Base-by-base conservation (phyloP, 2,113 vertebrate species). In the Apistogramma diplotaenia region DNA sequence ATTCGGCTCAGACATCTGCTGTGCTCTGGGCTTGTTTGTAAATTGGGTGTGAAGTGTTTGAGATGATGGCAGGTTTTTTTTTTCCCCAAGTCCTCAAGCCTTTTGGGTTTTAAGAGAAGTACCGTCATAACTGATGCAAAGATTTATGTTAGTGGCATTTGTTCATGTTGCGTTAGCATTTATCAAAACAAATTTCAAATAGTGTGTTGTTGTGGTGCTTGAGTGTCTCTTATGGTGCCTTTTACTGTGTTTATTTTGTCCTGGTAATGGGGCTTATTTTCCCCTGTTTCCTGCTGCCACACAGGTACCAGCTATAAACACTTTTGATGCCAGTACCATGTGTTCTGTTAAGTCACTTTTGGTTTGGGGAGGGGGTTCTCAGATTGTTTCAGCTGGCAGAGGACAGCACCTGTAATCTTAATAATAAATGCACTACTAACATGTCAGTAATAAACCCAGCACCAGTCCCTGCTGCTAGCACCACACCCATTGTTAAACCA, bases 121-220 rank as follows among this genome's bases (percentile, higher is more conserved):
- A 43, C 61, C 23, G 25, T 15, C 37, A 46, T 27, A 23, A 67
- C 5, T 67, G 21, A 40, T 46, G 37, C 21, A n/a, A n/a, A n/a
- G n/a, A n/a, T n/a, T n/a, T n/a, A 11, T 19, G 13, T 67, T 70
- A 49, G 46, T 18, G 46, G 16, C 40, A 43, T 43, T 43, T 43
- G 13, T 27, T 3, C 4, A 6, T 0, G 37, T 49, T 1, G 5
- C 16, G 5, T 16, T 67, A 19, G 0, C 18, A 67, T 11, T 27
- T 25, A 10, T 46, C 43, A 49, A 18, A 49, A 5, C 12, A 6
- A 3, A 1, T 70, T 70, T 12, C 9, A 70, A 70, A 13, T n/a
- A 5, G 40, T 7, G 25, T 29, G 5, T 49, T 67, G 27, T 19
- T 35, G 33, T 35, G 33, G 33, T 35, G 33, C 9, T 35, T 35